Evolutionary conservation across 2,113 vertebrate species (phyloP), one percentile per base, ranked within the genome.

Genomic region (Nycticebus coucang): DNA sequence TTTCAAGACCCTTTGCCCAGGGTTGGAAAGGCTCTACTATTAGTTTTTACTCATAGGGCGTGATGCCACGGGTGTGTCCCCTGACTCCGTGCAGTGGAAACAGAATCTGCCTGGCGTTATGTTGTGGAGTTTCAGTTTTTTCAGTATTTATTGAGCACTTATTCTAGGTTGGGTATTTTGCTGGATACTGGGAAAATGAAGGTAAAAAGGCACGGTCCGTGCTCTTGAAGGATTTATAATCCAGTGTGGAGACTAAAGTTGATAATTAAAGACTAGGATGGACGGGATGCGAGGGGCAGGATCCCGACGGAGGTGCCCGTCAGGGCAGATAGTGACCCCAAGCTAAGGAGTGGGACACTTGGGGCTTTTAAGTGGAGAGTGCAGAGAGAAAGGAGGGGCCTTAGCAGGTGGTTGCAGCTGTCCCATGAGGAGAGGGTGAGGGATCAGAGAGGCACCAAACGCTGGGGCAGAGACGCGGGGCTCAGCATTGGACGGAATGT

Each of bases 251-350:
- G 41, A 59, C 35, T 19, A 87, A 90, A 81, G 21, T 21, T 24
- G 53, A 2, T 28, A 62, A 14, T 66, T 30, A 4, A 8, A 78
- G 64, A 84, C 21, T 33, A 69, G 22, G 14, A 9, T 24, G 60
- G 71, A 7, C 13, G 60, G 62, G 71, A 33, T 35, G 15, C 0
- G 15, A 50, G 72, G 35, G 28, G 33, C 28, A 55, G 41, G 55
- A 17, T 22, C 35, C 2, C 0, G 4, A 2, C 19, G 41, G 45
- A n/a, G 28, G 35, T 21, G 5, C 62, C 33, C 15, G 24, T 50
- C 22, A 8, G 84, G 85, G 37, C 55, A 41, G 35, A 18, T 6
- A n/a, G 57, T 15, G 30, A 35, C n/a, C 69, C 24, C 17, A 7
- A 33, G 45, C 45, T 50, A 50, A 59, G 62, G 10, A 33, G 14